phyloP scores from a whole-genome alignment of 2,797 vertebrate genomes.

The Pteronotus mesoamericanus region DNA sequence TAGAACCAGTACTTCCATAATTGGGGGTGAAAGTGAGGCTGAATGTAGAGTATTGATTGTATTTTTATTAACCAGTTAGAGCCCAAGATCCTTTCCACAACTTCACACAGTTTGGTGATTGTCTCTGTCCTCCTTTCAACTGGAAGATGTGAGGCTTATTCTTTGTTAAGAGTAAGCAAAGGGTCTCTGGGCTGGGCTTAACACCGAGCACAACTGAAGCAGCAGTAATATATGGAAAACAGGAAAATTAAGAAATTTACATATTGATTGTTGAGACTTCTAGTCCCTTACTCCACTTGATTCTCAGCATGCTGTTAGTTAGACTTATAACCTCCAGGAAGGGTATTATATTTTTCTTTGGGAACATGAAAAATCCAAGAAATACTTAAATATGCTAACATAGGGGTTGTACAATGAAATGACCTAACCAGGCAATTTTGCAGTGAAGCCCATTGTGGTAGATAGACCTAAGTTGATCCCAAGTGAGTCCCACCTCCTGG shows the following conservation, averaged over 20 bases:
- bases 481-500: background rate
- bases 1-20: background rate
- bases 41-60: background rate
- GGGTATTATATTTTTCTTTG: background rate
- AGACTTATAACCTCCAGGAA: background rate
- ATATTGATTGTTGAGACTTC: background rate
- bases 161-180: background rate
- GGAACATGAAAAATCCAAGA: background rate
- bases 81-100: background rate
- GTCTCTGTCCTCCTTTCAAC: background rate
- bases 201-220: background rate
- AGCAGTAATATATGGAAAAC: background rate
- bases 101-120: background rate
- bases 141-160: slow-evolving; percentile 15
- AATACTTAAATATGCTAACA: background rate
- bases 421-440: background rate
- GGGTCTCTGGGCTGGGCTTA: background rate
- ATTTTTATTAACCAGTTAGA: background rate
- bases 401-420: background rate
- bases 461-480: background rate
- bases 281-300: background rate
- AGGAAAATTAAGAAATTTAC: background rate
- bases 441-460: background rate
- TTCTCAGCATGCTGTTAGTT: background rate
- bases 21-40: background rate